Evolutionary conservation across 2,888 invertebrate genomes (phyloP), one percentile per base, ranked within the genome.

Genomic region (Suillia variegata): DNA sequence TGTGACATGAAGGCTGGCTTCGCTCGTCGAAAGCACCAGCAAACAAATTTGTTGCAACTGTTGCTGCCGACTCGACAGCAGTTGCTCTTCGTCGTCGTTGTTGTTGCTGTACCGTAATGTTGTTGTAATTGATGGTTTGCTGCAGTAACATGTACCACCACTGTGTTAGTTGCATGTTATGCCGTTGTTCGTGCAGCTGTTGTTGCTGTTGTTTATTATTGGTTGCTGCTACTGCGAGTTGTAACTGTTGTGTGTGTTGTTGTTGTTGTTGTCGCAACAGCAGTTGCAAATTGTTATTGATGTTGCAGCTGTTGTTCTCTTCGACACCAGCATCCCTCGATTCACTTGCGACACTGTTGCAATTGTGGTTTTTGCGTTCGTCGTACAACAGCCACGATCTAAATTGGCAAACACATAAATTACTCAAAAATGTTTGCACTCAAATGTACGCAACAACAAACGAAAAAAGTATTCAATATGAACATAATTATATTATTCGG

Each of bases 141-240:
- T 80, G 80, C 71, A 80, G 77, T 67, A 80, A 68, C 71, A 77
- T 77, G 59, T 79, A 76, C 80, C 80, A 80, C 78, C 79, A 79
- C 57, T 78, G 76, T n/a, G 76, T 78, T 33, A 79, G 67, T 53
- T 74, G 75, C 54, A 77, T 51, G 66, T 75, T 73, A 51, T 48
- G 49, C 49, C 54, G 54, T 53, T 63, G 64, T 51, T 54, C 48
- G 38, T 54, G 60, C n/a, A 56, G 52, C 48, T 33, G 56, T 17
- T 17, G 55, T 15, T 42, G 51, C 22, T 51, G 57, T 31, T 21
- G 34, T 48, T 13, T n/a, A n/a, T n/a, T n/a, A n/a, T n/a, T 10
- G 13, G 18, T 42, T 54, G 59, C 52, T 63, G 59, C 54, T 63
- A 49, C 48, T 17, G 45, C 24, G 18, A 12, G 2, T 26, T 24